Base-by-base conservation (phyloP, 2,888 invertebrate genomes). In the Dermolepida albohirtum region DNA sequence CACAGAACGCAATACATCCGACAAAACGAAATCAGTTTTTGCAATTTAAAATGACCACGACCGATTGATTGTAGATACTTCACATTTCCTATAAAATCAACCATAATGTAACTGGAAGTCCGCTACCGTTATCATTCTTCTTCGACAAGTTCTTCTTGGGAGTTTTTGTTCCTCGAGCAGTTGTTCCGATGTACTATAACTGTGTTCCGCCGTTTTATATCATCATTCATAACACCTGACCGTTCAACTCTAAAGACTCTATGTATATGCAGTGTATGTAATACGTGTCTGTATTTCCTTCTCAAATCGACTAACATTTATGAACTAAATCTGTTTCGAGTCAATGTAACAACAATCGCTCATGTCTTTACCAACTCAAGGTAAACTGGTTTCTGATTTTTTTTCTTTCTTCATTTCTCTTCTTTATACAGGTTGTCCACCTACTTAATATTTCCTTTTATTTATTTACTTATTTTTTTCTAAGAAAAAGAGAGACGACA, bases 351-450 rank as follows among this genome's bases (percentile, higher is more conserved):
- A 59, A 65, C 55, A 71, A 67, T 69, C 72, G 71, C 70, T 73
- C 77, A 76, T 78, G 78, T 78, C 80, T 80, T 77, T 79, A 76
- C 77, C 76, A 77, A 76, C 78, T 82, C 82, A 82, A 82, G 82
- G 82, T 79, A 77, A 82, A 81, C 82, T 74, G 78, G 78, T 81
- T 79, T 74, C 73, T 72, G 71, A 64, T 64, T 74, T 71, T 75
- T 76, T 51, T 66, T 40, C 57, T 64, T 69, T 71, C 34, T 59
- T 59, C 59, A 59, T 17, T 59, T 59, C 59, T 59, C 59, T 59
- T 59, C 59, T 59, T 59, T 59, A 59, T 44, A 59, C 59, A 59
- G 59, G 59, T 34, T 43, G 59, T 59, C 59, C 59, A 44, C 59
- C 59, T 59, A 59, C 57, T 57, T 39, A 43, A 68, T 64, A 57